These are phyloP conservation scores for Cecidostiba fungosa DNA, from an alignment of 2,888 invertebrate genomes.

Conservation along the genomic window DNA sequence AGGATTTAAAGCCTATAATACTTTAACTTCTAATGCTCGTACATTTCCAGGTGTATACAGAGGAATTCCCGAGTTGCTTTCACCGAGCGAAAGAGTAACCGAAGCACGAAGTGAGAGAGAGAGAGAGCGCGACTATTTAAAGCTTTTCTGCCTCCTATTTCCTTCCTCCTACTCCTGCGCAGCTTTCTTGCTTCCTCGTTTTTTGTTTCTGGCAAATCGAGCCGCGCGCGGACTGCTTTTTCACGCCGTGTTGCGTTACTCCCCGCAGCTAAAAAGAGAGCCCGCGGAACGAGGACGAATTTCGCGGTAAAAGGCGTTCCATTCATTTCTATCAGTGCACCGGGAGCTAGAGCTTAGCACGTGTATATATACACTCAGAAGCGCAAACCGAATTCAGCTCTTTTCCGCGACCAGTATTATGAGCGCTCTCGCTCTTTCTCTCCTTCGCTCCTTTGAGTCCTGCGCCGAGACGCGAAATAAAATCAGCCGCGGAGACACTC, in stretches of 20 bases:
- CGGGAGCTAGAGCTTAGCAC: background rate
- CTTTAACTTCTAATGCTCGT: slow-evolving; percentile 61
- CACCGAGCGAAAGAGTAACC: slow-evolving; percentile 47
- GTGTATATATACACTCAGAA: background rate
- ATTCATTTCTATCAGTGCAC: slow-evolving; percentile 55
- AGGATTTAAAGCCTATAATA: slow-evolving; percentile 62
- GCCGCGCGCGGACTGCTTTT: slow-evolving; percentile 41
- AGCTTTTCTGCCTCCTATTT: slow-evolving; percentile 11
- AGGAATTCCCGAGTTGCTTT: slow-evolving; percentile 52
- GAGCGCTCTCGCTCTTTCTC: too few species aligned
- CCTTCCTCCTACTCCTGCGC: background rate
- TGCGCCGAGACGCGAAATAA: slow-evolving; percentile 28
- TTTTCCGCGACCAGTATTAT: background rate
- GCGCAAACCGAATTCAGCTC: slow-evolving; percentile 42
- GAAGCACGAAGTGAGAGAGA: background rate
- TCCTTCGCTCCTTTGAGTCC: slow-evolving; percentile 39
- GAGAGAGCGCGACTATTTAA: slow-evolving; percentile 21
- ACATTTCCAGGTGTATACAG: slow-evolving; percentile 32
- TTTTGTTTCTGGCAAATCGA: slow-evolving; percentile 53
- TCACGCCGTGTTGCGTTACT: slow-evolving; percentile 23
- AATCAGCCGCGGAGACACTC: slow-evolving; percentile 19
- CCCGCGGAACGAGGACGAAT: slow-evolving; percentile 30
- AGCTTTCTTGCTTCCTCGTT: background rate
- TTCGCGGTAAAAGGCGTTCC: slow-evolving; percentile 46
- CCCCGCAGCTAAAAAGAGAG: slow-evolving; percentile 2